These are phyloP conservation scores for Drosophila fungiperda DNA, from an alignment of 2,888 invertebrate species.

Conservation along the genomic window DNA sequence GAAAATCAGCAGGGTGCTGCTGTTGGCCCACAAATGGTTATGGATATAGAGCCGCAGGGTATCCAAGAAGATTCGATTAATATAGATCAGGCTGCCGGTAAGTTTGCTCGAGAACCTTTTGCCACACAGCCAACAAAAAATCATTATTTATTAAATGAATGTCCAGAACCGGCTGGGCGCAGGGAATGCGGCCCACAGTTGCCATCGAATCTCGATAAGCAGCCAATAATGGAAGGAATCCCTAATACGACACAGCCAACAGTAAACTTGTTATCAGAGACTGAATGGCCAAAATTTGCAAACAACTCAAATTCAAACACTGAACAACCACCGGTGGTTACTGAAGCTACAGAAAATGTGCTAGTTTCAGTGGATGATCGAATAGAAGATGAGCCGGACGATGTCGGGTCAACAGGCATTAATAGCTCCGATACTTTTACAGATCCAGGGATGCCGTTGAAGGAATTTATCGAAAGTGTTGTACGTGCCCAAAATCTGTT, in stretches of 20 bases:
- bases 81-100: background rate
- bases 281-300: background rate
- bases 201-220: background rate
- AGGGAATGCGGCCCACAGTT: background rate
- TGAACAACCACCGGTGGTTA: background rate
- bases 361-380: background rate
- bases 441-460: constrained; percentile 19
- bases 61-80: background rate
- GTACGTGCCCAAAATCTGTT: constrained; percentile 60
- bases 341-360: background rate
- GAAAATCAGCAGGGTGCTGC: background rate
- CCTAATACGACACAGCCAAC: background rate
- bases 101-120: background rate
- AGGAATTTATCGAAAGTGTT: constrained; percentile 49
- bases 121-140: background rate
- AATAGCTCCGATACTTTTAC: background rate
- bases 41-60: background rate
- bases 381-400: background rate
- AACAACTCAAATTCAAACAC: background rate
- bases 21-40: background rate
- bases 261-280: too few relatives aligned
- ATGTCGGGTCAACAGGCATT: background rate
- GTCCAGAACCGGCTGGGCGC: background rate
- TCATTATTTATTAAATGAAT: background rate
- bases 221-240: background rate